Conservation (phyloP, 2,797 vertebrate species). For the Aythya fuligula region DNA sequence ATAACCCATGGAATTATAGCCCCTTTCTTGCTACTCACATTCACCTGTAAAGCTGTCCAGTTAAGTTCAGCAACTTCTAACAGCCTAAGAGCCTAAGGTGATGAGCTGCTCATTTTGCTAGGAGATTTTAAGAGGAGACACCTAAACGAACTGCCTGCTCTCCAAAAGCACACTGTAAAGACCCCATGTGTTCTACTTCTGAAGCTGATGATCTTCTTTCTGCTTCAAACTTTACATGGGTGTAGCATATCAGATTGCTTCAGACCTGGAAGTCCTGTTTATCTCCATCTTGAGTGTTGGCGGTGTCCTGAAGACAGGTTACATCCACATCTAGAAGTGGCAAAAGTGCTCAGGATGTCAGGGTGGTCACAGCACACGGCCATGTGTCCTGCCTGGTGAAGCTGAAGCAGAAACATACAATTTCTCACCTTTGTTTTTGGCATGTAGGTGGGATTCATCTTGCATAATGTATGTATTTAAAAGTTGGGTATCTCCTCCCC, state of each 20-base stretch:
- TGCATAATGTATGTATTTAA: not conserved
- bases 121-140: conserved; percentile 5
- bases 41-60: not conserved
- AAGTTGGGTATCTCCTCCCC: conserved; percentile 38
- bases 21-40: not conserved
- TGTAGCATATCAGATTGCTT: not conserved
- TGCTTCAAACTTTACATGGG: not conserved
- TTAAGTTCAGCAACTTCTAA: not conserved
- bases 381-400: not conserved
- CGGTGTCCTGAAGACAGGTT: not conserved
- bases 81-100: not conserved
- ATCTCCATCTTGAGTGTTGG: not conserved
- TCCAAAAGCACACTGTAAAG: not conserved
- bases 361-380: not conserved
- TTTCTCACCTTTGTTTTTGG: not conserved
- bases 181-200: not conserved
- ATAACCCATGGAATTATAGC: not conserved
- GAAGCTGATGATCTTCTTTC: not conserved
- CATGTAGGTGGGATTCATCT: not conserved
- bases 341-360: not conserved
- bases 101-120: not conserved
- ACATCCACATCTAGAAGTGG: not conserved
- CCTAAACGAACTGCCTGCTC: not conserved
- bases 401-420: not conserved
- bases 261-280: not conserved